These are phyloP conservation scores for Anoplophora glabripennis DNA, from an alignment of 1,140 invertebrate genomes.

Conservation along the genomic window DNA sequence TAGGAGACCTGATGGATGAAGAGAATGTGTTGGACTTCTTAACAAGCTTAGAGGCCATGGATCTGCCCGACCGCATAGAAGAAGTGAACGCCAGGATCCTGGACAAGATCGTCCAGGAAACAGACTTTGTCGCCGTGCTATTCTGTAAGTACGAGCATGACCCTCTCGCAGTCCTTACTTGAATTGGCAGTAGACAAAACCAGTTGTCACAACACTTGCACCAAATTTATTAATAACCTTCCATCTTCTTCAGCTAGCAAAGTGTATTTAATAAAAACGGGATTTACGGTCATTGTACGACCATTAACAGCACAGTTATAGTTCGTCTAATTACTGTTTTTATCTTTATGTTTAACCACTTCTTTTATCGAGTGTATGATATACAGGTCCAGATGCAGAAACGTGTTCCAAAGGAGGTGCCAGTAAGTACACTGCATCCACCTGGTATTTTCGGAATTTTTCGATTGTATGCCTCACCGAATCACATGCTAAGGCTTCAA, in stretches of 20 bases:
- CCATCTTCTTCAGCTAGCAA: too few relatives aligned
- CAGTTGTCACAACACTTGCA: too few relatives aligned
- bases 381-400: slow-evolving; percentile 56
- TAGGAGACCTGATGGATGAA: slow-evolving; percentile 92
- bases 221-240: too few relatives aligned
- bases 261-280: too few relatives aligned
- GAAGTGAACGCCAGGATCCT: slow-evolving; percentile 92
- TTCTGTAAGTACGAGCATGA: slow-evolving; percentile 87
- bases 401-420: slow-evolving; percentile 55
- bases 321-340: slow-evolving; percentile 1
- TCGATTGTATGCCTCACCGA: too few relatives aligned
- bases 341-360: slow-evolving; percentile 22
- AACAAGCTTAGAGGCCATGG: slow-evolving; percentile 91
- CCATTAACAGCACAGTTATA: background rate
- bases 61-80: slow-evolving; percentile 91
- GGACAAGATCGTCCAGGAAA: slow-evolving; percentile 87
- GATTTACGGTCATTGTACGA: too few relatives aligned
- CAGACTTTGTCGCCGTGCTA: slow-evolving; percentile 87
- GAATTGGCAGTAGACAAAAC: slow-evolving; percentile 7
- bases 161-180: background rate
- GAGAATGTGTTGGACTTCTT: slow-evolving; percentile 89
- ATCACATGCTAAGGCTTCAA: too few relatives aligned
- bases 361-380: slow-evolving; percentile 10
- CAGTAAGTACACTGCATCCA: slow-evolving; percentile 54
- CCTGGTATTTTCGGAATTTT: too few relatives aligned